Base-by-base conservation (phyloP, 2,888 invertebrate species). In the Blera fallax region DNA sequence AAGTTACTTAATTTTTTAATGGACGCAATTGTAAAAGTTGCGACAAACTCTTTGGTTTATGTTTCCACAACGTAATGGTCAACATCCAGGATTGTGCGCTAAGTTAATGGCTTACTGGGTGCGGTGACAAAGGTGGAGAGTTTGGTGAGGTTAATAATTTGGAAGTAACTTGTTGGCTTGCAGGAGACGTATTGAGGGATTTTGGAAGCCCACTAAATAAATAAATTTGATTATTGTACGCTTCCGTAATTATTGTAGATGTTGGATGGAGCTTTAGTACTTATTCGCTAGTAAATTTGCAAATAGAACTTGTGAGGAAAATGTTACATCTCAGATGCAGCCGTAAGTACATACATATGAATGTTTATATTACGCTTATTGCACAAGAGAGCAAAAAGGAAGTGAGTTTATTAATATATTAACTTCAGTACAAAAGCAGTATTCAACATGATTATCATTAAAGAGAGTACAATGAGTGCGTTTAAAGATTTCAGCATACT, bases 1-100 rank as follows among this genome's bases (percentile, higher is more conserved):
- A 84, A 84, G 67, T 73, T 83, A 74, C 62, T 79, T 77, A 73
- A 79, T 79, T 74, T 79, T 73, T 73, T 69, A 84, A 84, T 84
- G 74, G 73, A 79, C 45, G 67, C 65, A 78, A 78, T 78, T 62
- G 83, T 73, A 54, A 50, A 78, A 79, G 54, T 74, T 84, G 69
- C 69, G 73, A 74, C 83, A 84, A 74, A 74, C 69, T 54, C 56
- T 69, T 73, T 56, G 43, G 67, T 79, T 79, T 73, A 79, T 79
- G 43, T 65, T 65, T 70, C 18, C 56, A 62, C 52, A 37, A n/a
- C 3, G 5, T 67, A 56, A 56, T 56, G 56, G 40, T 27, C 32
- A 40, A 16, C 45, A 32, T 64, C 43, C 18, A 11, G 64, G 50
- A 65, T 74, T 74, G 56, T 18, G 45, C 74, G n/a, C 32, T 32